Base-by-base conservation (phyloP, 2,888 invertebrate species). In the Griposia aprilina region DNA sequence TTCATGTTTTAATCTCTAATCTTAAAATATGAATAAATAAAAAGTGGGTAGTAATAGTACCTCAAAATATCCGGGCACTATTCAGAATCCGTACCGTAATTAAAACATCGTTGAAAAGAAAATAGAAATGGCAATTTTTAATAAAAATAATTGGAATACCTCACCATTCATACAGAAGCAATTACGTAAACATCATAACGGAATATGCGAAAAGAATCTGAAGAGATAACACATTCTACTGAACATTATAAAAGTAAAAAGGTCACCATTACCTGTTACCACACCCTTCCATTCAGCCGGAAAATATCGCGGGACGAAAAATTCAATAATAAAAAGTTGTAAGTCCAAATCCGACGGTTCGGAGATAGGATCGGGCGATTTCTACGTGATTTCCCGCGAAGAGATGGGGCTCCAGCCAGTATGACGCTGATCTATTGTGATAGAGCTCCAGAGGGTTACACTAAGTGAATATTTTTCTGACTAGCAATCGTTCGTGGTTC, bases 401-500 rank as follows among this genome's bases (percentile, higher is more conserved):
- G 89, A 91, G 90, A 91, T 92, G 89, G 90, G 90, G 82, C 87
- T 90, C 89, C 83, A 89, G 90, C 85, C 86, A 87, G 91, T 89
- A 90, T 91, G 89, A 81, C 88, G 87, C 89, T 93, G 93, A 94
- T 93, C 92, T 93, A 94, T 94, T 92, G 93, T 93, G 89, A 90
- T 89, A 87, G 85, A 85, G 78, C 60, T 76, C 83, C 73, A 79
- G 41, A 60, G 79, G 89, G 90, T 86, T 83, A 85, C 85, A 87
- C 88, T 92, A 92, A 93, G 92, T 93, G 93, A 93, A 94, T 94
- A 94, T 94, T 93, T 93, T 92, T 92, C 83, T 85, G 79, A 66
- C 74, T 83, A 45, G 69, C 84, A 86, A 85, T 83, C 85, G 85
- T 75, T 77, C 76, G 80, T 75, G 73, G 82, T 84, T 87, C 78